These are phyloP conservation scores for Stictocephala bisonia DNA, from an alignment of 2,888 invertebrate genomes.

Conservation along the genomic window DNA sequence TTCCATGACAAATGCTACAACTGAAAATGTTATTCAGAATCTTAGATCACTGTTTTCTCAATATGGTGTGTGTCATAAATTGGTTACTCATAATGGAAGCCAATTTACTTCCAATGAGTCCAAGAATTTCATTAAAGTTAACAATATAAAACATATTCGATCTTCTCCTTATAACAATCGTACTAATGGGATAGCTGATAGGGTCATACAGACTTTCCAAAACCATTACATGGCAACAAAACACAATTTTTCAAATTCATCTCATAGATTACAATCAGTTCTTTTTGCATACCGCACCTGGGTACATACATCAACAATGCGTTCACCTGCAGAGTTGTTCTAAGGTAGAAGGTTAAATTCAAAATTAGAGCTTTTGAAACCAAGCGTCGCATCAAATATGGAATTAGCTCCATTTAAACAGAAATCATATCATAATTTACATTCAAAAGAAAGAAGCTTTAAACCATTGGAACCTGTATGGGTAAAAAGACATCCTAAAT, in stretches of 20 bases:
- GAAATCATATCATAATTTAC: no score
- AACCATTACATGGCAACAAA: not conserved
- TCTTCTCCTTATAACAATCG: no score
- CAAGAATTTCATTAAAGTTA: not conserved
- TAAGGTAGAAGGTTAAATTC: no score
- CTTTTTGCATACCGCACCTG: not conserved
- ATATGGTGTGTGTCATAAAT: not conserved
- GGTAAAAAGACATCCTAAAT: no score
- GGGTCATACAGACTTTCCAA: not conserved
- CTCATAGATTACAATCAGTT: not conserved
- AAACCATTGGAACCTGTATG: no score
- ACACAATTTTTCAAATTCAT: not conserved
- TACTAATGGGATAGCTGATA: not conserved
- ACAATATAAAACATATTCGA: not conserved
- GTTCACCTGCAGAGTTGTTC: no score
- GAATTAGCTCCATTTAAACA: no score
- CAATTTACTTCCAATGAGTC: not conserved
- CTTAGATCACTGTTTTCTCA: no score
- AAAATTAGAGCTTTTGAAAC: no score
- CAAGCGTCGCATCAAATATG: no score
- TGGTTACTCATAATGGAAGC: not conserved
- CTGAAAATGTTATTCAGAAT: not conserved
- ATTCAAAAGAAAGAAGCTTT: no score
- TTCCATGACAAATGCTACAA: not conserved
- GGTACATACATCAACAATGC: not conserved